A percentile compares a stretch with the other conserved stretches of the same genome.
These are phyloP conservation scores for Vombatus ursinus DNA, from an alignment of 2,113 vertebrate species.

Conservation along the genomic window DNA sequence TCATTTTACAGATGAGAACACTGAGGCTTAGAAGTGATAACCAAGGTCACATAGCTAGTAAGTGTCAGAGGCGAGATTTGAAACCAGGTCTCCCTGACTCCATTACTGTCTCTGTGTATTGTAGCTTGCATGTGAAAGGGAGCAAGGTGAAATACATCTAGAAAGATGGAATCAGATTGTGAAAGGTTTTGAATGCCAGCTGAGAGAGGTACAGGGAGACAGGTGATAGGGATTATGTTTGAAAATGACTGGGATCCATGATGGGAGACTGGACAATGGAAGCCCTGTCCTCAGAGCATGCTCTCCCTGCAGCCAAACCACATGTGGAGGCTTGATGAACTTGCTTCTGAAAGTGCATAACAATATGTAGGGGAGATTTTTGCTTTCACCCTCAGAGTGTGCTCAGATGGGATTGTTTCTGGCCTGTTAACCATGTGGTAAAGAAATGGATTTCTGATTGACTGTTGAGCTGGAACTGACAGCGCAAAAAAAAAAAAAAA, in stretches of 20 bases:
- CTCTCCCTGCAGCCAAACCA: background rate
- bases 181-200: too few species aligned
- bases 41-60: too few species aligned
- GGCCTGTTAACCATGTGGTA: background rate
- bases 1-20: too few species aligned
- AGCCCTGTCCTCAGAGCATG: background rate
- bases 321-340: background rate
- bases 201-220: too few species aligned
- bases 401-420: background rate
- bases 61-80: too few species aligned
- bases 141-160: too few species aligned
- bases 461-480: background rate
- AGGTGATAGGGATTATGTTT: background rate
- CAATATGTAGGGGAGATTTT: background rate
- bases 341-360: background rate
- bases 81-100: too few species aligned
- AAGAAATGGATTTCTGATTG: background rate
- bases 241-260: background rate
- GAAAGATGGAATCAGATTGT: too few species aligned
- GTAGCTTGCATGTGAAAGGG: too few species aligned
- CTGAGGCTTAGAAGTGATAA: too few species aligned
- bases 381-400: background rate
- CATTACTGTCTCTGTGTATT: too few species aligned
- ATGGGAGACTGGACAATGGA: background rate
- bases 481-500: too few species aligned